Conservation (phyloP, 2,797 vertebrate species). For the Tadarida brasiliensis region DNA sequence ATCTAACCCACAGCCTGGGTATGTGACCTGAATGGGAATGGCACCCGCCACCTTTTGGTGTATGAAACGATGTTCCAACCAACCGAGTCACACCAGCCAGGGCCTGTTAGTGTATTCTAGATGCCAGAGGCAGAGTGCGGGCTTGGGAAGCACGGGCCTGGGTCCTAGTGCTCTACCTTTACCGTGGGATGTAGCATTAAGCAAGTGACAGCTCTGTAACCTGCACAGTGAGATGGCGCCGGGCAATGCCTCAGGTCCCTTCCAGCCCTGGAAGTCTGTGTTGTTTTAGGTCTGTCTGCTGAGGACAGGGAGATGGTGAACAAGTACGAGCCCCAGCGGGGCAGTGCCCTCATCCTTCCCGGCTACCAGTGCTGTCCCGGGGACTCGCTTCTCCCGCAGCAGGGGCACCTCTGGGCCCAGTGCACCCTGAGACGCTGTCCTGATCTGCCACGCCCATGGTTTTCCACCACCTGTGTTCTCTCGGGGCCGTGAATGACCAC, state of each 20-base stretch:
- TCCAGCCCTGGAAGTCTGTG: background rate
- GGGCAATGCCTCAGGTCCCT: background rate
- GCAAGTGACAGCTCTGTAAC: background rate
- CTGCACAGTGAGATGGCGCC: background rate
- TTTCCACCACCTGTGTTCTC: background rate
- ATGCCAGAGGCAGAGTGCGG: background rate
- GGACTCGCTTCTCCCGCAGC: background rate
- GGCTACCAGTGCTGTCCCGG: background rate
- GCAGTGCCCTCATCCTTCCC: background rate
- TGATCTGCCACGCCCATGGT: background rate
- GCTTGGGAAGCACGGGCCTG: background rate
- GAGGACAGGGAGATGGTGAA: background rate
- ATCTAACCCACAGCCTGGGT: no score
- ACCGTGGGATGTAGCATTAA: background rate
- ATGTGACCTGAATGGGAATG: no score
- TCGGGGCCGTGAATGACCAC: no score
- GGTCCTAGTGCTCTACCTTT: background rate
- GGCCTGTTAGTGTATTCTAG: background rate
- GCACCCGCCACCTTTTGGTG: no score
- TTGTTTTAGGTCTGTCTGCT: background rate
- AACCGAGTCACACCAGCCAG: no score
- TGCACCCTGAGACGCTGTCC: background rate
- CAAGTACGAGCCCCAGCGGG: no score
- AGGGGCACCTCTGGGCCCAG: background rate
- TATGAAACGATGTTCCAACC: no score